Conservation (phyloP, 2,797 vertebrate species). For the Karalla daura region DNA sequence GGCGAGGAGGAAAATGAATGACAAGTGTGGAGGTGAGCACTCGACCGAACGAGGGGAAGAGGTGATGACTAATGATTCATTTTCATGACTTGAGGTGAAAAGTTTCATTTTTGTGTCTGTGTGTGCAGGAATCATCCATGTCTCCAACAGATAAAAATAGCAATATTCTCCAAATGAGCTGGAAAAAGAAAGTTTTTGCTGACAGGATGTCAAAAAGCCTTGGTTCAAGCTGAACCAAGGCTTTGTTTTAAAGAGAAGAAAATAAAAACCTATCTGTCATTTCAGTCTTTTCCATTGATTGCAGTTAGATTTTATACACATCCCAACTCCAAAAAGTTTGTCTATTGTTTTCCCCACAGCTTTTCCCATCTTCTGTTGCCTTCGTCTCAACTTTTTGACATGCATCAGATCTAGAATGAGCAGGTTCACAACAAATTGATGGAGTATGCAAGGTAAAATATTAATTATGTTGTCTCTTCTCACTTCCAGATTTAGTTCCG, state of each 20-base stretch:
- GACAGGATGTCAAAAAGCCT: constrained; percentile 28
- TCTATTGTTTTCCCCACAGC: too few relatives aligned
- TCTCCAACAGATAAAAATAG: constrained; percentile 21
- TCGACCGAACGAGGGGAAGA: constrained; percentile 43
- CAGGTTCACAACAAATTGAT: too few relatives aligned
- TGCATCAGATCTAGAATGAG: too few relatives aligned
- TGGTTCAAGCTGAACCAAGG: background rate
- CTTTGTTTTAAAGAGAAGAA: constrained; percentile 5
- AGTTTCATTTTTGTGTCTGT: constrained; percentile 25
- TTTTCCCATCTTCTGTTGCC: too few relatives aligned
- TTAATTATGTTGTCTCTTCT: too few relatives aligned
- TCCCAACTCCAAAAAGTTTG: too few relatives aligned
- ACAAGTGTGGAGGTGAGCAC: constrained; percentile 33
- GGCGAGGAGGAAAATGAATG: constrained; percentile 18
- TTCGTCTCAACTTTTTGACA: too few relatives aligned
- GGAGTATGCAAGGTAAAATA: too few relatives aligned
- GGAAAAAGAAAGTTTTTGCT: constrained; percentile 15
- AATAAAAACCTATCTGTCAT: constrained; percentile 5
- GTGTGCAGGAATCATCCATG: background rate
- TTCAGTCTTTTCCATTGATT: background rate
- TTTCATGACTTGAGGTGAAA: constrained; percentile 28
- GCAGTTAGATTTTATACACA: background rate
- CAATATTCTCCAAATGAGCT: background rate
- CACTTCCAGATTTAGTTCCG: too few relatives aligned
- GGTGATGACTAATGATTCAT: constrained; percentile 49